Evolutionary conservation across 2,888 invertebrate genomes (phyloP), one percentile per base, ranked within the genome.

Genomic region (Trimorus sp.): DNA sequence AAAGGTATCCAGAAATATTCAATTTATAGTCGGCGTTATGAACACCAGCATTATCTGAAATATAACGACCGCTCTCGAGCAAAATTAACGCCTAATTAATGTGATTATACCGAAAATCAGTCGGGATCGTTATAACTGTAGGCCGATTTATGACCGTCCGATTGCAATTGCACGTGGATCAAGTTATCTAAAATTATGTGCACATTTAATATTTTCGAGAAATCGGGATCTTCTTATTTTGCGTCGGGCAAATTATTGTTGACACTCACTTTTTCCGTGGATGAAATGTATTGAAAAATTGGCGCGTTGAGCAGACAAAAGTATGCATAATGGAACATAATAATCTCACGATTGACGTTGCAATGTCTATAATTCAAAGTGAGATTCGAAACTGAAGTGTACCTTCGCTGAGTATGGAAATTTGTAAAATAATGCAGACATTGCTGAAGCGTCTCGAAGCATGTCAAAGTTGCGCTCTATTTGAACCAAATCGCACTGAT

Each of bases 381-480:
- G 53, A 70, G 68, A 70, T 65, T 53, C 11, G 51, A 51, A 16
- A 26, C 40, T 36, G 26, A 9, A 14, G 69, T 48, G 26, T 26
- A 26, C 26, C 26, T 26, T 26, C 26, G 26, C 26, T 26, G 26
- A 26, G 60, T 71, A 76, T 76, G 76, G 76, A 81, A 81, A 81
- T 81, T 71, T 45, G 42, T 51, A 71, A 76, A 66, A 76, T 76
- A 76, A 70, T 70, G 54, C 59, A 66, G 48, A 76, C 66, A 76
- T 81, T 81, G 37, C 71, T 81, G 75, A 62, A 54, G 62, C 59
- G 54, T 81, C 45, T 48, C 80, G 76, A 71, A 81, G 63, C 76
- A 76, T 68, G 66, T 71, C 63, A 63, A 63, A 82, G 81, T 76
- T 81, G 73, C 81, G 77, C 77, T 82, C 77, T 77, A 77, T 82